A percentile compares a stretch with the other conserved stretches of the same genome.
Evolutionary conservation across 2,113 vertebrate species (phyloP).

Genomic region (Menidia beryllina): DNA sequence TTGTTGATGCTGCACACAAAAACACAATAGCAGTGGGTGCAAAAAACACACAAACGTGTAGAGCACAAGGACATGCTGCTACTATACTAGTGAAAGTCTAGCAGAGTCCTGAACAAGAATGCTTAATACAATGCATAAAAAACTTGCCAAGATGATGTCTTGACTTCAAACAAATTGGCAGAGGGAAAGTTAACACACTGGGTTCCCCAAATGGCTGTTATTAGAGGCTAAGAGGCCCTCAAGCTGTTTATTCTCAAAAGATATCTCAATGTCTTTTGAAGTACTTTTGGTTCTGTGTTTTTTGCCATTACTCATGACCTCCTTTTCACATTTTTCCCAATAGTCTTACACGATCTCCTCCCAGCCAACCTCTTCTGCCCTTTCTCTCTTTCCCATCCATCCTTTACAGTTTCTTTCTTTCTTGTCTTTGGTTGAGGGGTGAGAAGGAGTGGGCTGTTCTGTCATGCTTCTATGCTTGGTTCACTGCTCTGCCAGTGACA

Average conservation of each 20-base stretch:
- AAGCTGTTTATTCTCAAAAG: conserved; percentile 60
- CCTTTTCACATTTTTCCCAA: not conserved
- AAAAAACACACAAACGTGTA: conserved; percentile 18
- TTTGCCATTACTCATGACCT: conserved; percentile 12
- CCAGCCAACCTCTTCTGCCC: too few relatives aligned
- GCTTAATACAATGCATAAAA: conserved; percentile 64
- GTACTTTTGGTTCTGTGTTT: conserved; percentile 18
- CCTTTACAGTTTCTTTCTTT: not conserved
- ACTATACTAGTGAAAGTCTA: conserved; percentile 64
- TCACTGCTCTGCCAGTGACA: not conserved
- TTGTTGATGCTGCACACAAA: conserved; percentile 45
- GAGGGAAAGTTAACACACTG: conserved; percentile 61
- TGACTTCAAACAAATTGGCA: conserved; percentile 61
- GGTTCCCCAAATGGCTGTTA: conserved; percentile 50
- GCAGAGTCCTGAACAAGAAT: conserved; percentile 60
- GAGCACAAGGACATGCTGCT: conserved; percentile 33
- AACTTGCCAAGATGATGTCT: conserved; percentile 50
- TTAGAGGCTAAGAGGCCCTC: conserved; percentile 53
- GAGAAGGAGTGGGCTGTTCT: too few relatives aligned
- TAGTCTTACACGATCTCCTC: conserved; percentile 16
- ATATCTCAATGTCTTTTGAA: conserved; percentile 30
- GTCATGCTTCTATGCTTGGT: too few relatives aligned
- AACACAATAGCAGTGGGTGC: conserved; percentile 34
- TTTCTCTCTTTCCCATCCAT: not conserved
- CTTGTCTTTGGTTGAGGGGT: too few relatives aligned